A percentile compares a stretch with the other conserved stretches of the same genome.
Conservation (phyloP, 92 coral and sea anemone genomes). For the Anthopleura xanthogrammica region DNA sequence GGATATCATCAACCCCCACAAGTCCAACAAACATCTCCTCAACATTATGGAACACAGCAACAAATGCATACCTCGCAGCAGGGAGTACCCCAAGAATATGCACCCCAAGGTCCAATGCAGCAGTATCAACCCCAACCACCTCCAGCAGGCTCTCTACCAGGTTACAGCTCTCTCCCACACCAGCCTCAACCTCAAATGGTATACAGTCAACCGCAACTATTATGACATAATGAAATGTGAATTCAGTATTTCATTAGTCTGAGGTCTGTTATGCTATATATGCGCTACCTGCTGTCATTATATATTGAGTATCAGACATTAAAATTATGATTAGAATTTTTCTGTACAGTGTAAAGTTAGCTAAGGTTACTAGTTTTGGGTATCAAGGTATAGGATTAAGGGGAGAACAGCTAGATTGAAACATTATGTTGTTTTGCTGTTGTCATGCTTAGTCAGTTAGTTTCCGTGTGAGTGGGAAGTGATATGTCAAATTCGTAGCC, state of each 20-base stretch:
- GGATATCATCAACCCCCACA: constrained; percentile 46
- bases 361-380: no score
- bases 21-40: neutral
- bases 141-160: constrained; percentile 38
- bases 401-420: no score
- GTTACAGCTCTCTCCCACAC: constrained; percentile 52
- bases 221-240: constrained; percentile 25
- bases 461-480: no score
- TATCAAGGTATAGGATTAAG: no score
- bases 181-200: constrained; percentile 84
- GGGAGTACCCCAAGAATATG: constrained; percentile 37
- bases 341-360: no score
- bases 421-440: no score
- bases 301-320: no score
- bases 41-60: constrained; percentile 48
- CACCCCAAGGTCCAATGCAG: constrained; percentile 36
- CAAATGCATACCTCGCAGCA: constrained; percentile 51
- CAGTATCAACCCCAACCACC: constrained; percentile 62
- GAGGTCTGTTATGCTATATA: no score
- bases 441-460: no score
- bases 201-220: constrained; percentile 75
- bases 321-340: no score
- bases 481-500: no score
- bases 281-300: no score
- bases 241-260: neutral